Evolutionary conservation across 2,113 vertebrate genomes (phyloP), one percentile per base, ranked within the genome.

Genomic region (Dromaius novaehollandiae): DNA sequence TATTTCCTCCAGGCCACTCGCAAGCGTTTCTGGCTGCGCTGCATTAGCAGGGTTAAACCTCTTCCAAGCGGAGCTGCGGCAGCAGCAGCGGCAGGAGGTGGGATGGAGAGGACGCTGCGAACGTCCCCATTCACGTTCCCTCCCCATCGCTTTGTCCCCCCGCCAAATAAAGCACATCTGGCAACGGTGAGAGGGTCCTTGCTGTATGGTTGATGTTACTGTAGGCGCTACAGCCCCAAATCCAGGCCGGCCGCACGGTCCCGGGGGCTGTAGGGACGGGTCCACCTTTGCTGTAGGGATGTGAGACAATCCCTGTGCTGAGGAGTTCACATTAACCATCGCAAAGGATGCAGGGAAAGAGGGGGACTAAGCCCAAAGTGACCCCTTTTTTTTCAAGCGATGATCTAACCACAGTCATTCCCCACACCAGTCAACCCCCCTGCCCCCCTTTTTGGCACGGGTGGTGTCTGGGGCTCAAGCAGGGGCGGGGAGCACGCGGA

Each of bases 1-100:
- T 5, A 6, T 12, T 38, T 6, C 13, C 42, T 34, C 30, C 26
- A 3, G 0, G 0, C 12, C 66, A 36, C 56, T 71, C 50, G 0
- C 7, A 11, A 22, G 36, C 28, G 34, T 61, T 64, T 34, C 44
- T 17, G 60, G 56, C 60, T n/a, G 32, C 61, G 34, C 55, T 50
- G 44, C 65, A 46, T 50, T 61, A 83, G 44, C 32, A 84, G 68
- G 73, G 40, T 12, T 38, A 73, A 70, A 12, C 14, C 26, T 46
- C 30, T 32, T n/a, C 66, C 46, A 26, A 2, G 0, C 4, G 32
- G 20, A 38, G 34, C 26, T 64, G 77, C 53, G 28, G 26, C 21
- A 8, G 44, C 28, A 68, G 42, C 34, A 68, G 32, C 40, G 38
- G 40, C 38, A 13, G 19, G 11, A 68, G 32, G 28, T 46, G 82